Evolutionary conservation across 2,797 vertebrate species (phyloP).

Genomic region (Acanthurus leucopareius): DNA sequence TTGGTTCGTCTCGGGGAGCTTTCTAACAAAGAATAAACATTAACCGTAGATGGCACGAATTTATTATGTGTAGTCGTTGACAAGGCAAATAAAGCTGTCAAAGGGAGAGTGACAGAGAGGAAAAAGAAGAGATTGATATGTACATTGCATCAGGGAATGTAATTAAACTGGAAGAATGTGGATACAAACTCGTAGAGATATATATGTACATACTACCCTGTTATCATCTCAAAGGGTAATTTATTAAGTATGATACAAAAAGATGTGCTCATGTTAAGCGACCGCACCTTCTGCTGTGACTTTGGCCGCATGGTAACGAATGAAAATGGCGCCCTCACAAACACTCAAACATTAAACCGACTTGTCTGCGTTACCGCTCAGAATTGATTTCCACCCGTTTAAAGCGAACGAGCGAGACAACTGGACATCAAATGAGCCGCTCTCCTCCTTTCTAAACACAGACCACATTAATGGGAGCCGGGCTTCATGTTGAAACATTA

Average conservation of each 20-base stretch:
- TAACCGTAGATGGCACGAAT: conserved; percentile 75
- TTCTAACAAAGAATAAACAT: conserved; percentile 75
- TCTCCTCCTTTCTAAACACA: conserved; percentile 45
- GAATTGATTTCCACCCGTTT: conserved; percentile 51
- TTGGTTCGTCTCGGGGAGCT: conserved; percentile 70
- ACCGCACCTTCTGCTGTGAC: conserved; percentile 14
- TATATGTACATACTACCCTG: neutral
- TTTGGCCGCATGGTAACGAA: conserved; percentile 15
- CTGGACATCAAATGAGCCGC: conserved; percentile 45
- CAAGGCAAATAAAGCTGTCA: conserved; percentile 77
- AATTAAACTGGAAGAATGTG: conserved; percentile 58
- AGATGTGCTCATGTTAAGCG: neutral
- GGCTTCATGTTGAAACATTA: conserved; percentile 57
- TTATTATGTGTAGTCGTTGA: conserved; percentile 67
- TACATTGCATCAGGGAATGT: conserved; percentile 40
- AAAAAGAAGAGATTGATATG: conserved; percentile 57
- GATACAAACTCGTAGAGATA: neutral
- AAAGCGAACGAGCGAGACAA: conserved; percentile 17
- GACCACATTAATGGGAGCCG: conserved; percentile 54
- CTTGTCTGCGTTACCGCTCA: conserved; percentile 20
- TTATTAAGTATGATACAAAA: no score
- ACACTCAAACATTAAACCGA: conserved; percentile 34
- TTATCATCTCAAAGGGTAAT: no score
- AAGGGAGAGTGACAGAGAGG: conserved; percentile 47
- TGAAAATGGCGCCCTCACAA: neutral